Evolutionary conservation across 2,888 invertebrate genomes (phyloP).

Genomic region (Disparrhopalites patrizii): DNA sequence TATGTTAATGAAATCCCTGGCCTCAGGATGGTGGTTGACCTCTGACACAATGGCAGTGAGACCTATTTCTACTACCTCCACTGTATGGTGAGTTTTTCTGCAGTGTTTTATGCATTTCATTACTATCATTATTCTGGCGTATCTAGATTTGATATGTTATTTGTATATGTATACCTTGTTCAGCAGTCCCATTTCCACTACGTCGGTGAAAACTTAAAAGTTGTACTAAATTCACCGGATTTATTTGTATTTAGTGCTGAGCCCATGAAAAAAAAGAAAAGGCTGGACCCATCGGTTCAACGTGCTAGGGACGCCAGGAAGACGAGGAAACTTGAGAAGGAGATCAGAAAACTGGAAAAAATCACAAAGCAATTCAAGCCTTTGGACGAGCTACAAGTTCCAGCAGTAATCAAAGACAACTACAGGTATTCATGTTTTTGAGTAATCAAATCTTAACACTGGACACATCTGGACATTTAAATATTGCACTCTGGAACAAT

Average conservation of each 20-base stretch:
- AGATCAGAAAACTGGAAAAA: constrained; percentile 75
- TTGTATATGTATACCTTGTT: not conserved
- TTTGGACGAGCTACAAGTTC: constrained; percentile 77
- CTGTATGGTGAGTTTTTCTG: not conserved
- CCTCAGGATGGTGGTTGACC: no score
- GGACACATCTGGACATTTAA: no score
- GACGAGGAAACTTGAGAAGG: constrained; percentile 78
- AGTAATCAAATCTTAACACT: no score
- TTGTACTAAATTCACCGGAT: not conserved
- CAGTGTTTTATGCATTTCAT: no score
- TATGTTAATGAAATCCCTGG: no score
- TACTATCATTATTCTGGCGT: not conserved
- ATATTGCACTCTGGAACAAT: no score
- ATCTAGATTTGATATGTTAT: not conserved
- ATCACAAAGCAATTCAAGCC: constrained; percentile 81
- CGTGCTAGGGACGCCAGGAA: constrained; percentile 77
- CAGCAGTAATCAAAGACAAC: constrained; percentile 63
- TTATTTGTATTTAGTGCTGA: constrained; percentile 65
- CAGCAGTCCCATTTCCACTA: not conserved
- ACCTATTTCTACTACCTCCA: not conserved
- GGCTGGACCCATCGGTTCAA: constrained; percentile 73
- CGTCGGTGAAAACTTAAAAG: not conserved
- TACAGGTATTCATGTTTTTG: no score
- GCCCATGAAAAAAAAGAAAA: constrained; percentile 86
- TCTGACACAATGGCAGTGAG: no score